A percentile compares a stretch with the other conserved stretches of the same genome.
These are phyloP conservation scores for Caenorhabditis macrosperma DNA, from an alignment of 2,888 invertebrate genomes.

Conservation along the genomic window DNA sequence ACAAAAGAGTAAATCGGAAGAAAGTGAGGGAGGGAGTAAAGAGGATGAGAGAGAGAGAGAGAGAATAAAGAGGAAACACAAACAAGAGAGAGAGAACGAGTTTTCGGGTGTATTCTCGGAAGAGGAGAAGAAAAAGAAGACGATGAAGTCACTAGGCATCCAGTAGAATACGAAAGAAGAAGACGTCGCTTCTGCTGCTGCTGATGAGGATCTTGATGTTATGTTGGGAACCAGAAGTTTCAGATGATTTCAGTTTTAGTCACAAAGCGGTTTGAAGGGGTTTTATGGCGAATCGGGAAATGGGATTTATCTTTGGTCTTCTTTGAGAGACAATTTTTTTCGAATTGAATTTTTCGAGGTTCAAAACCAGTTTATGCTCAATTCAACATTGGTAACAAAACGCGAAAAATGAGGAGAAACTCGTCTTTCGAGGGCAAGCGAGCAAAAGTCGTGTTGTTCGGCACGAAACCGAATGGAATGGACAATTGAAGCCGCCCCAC, in stretches of 20 bases:
- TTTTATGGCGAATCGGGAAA: too few relatives aligned
- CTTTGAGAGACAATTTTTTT: too few relatives aligned
- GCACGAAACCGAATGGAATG: constrained; percentile 1
- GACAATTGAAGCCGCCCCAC: constrained; percentile 12
- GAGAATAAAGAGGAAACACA: constrained; percentile 54
- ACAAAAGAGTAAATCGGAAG: constrained; percentile 14
- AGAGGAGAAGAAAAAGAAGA: constrained; percentile 34
- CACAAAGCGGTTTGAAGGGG: too few relatives aligned
- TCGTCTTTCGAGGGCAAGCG: too few relatives aligned
- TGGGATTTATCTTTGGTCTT: too few relatives aligned
- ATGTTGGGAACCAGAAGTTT: constrained; percentile 16
- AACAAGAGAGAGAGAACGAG: constrained; percentile 40
- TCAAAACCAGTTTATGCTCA: neutral
- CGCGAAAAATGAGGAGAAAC: neutral
- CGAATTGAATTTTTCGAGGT: too few relatives aligned
- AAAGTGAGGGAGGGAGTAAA: constrained; percentile 11
- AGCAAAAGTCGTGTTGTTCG: constrained; percentile 14
- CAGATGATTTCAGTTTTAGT: neutral
- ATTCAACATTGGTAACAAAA: neutral
- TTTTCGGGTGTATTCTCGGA: constrained; percentile 30
- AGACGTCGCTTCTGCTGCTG: constrained; percentile 18
- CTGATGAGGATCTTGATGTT: constrained; percentile 12
- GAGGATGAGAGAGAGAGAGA: constrained; percentile 1
- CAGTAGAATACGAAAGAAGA: constrained; percentile 2
- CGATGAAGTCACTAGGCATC: neutral